Percentiles rank a stretch among this genome's conserved stretches.
phyloP scores from a whole-genome alignment of 2,113 vertebrate species.

The Pterophyllum scalare region DNA sequence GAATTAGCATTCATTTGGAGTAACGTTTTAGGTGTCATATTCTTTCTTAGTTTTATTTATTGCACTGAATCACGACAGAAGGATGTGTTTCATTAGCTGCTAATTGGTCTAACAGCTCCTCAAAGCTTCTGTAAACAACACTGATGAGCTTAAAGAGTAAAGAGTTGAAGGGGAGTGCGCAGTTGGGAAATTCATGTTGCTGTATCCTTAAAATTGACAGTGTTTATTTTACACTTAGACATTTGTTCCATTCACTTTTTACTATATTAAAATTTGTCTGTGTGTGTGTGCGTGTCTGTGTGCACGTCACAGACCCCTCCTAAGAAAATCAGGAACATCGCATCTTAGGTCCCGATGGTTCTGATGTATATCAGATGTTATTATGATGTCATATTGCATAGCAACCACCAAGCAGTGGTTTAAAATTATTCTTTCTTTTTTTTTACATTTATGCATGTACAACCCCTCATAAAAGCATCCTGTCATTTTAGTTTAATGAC shows the following conservation, averaged over 20 bases:
- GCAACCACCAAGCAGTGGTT: not conserved
- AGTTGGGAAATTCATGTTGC: not conserved
- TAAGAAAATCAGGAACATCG: no score
- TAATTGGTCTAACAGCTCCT: conserved; percentile 10
- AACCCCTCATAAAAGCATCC: not conserved
- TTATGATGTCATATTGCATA: not conserved
- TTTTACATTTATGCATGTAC: not conserved
- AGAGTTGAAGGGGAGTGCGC: not conserved
- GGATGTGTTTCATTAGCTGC: conserved; percentile 3
- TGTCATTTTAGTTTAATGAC: not conserved
- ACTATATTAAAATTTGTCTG: not conserved
- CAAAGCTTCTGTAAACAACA: conserved; percentile 3
- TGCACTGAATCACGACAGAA: not conserved
- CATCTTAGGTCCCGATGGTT: not conserved
- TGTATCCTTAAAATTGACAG: not conserved
- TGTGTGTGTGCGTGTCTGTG: not conserved
- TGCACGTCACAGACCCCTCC: not conserved
- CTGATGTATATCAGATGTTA: not conserved
- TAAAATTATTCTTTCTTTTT: not conserved
- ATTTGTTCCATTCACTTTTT: not conserved
- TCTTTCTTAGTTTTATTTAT: conserved; percentile 4
- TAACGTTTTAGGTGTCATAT: not conserved
- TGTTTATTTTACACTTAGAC: not conserved
- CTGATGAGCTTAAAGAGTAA: conserved; percentile 5
- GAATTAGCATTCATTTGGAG: not conserved